phyloP scores from a whole-genome alignment of 1,140 invertebrate genomes.

The Rhyzopertha dominica region DNA sequence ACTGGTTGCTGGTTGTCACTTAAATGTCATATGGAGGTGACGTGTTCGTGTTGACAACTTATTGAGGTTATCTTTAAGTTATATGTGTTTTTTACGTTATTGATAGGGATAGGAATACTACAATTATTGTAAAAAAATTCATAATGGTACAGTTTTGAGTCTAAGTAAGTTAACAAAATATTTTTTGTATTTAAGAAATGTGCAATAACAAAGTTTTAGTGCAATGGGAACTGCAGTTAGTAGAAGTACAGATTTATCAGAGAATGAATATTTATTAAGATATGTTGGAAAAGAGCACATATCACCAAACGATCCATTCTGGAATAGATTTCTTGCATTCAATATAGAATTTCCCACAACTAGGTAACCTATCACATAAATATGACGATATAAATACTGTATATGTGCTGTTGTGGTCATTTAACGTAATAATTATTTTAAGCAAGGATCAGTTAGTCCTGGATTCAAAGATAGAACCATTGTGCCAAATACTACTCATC shows the following conservation, averaged over 20 bases:
- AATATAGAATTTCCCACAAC: conserved; percentile 74
- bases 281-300: conserved; percentile 78
- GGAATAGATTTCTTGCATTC: conserved; percentile 89
- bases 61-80: too few relatives aligned
- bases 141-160: too few relatives aligned
- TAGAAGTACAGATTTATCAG: conserved; percentile 71
- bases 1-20: too few relatives aligned
- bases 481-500: conserved; percentile 65
- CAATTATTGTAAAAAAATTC: too few relatives aligned
- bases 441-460: conserved; percentile 76
- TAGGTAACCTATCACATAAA: conserved; percentile 53
- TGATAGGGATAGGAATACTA: too few relatives aligned
- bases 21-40: too few relatives aligned
- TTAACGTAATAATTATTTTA: conserved; percentile 19
- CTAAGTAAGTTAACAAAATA: too few relatives aligned
- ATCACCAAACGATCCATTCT: conserved; percentile 85
- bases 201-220: not conserved
- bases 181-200: too few relatives aligned
- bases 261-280: conserved; percentile 73
- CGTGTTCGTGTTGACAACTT: too few relatives aligned
- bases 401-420: conserved; percentile 10
- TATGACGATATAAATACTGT: conserved; percentile 3
- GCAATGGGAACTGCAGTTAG: conserved; percentile 83
- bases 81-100: too few relatives aligned
- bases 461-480: conserved; percentile 68